Base-by-base conservation (phyloP, 2,888 invertebrate species). In the Pyrocoelia pectoralis region DNA sequence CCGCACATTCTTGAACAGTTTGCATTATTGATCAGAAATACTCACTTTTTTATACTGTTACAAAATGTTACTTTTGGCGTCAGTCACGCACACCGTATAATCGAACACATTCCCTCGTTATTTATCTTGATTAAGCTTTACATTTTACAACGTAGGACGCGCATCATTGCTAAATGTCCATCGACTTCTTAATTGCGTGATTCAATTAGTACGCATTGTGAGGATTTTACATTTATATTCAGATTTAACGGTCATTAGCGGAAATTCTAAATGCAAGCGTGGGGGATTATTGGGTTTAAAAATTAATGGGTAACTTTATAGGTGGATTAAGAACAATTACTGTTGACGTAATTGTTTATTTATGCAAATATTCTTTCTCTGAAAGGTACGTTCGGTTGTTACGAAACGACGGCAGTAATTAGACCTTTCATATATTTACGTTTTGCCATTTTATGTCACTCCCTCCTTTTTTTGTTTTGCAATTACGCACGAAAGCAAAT, bases 71-170 rank as follows among this genome's bases (percentile, higher is more conserved):
- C 50, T 52, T 60, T 52, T 56, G 48, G 14, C 43, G 28, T 48
- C 56, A 61, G 65, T 65, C 65, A 65, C 65, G 65, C 65, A 56
- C 41, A 33, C 56, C 48, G 55, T 60, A 24, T 24, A 60, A 65
- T 59, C 56, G 50, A 55, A 60, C 40, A 48, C 65, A 61, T 65
- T 61, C 61, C 61, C 61, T 56, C 58, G 61, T 62, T 66, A 56
- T 63, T 62, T 56, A 56, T 62, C 65, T 66, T 72, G 72, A 72
- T 73, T 72, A 73, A 69, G 70, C 68, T 70, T 70, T 72, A 67
- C 69, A 67, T 73, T 69, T 66, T 55, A 53, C 59, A 29, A 53
- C 33, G 29, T 33, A 46, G 33, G 41, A 52, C 46, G 52, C 53
- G 52, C 46, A 15, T 41, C 51, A 18, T 24, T 51, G 15, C 28